phyloP scores from a whole-genome alignment of 1,140 invertebrate genomes.

The Dendroctonus ponderosae region DNA sequence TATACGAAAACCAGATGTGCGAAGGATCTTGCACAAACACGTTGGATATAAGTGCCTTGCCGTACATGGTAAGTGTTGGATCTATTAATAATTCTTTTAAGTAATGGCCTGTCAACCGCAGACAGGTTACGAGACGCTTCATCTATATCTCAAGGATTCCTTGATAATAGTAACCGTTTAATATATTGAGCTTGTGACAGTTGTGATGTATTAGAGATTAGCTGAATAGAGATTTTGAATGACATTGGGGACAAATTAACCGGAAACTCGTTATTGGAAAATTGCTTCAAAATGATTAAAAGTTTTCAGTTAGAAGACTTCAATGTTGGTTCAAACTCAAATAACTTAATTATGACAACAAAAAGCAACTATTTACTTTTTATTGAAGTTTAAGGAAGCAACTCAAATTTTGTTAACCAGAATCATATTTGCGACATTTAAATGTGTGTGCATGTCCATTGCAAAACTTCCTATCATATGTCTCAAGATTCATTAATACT shows the following conservation, averaged over 20 bases:
- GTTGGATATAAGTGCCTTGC: conserved; percentile 82
- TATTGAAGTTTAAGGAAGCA: no score
- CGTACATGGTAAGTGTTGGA: conserved; percentile 73
- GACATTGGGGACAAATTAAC: conserved; percentile 1
- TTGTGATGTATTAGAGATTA: conserved; percentile 22
- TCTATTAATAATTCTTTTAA: conserved; percentile 1
- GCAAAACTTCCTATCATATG: no score
- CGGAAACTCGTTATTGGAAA: neutral
- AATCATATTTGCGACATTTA: no score
- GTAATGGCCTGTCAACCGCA: conserved; percentile 15
- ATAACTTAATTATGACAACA: no score
- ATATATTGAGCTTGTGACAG: conserved; percentile 14
- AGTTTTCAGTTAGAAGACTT: no score
- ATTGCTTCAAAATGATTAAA: no score
- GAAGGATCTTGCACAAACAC: conserved; percentile 94
- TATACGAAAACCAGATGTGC: conserved; percentile 93
- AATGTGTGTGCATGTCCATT: no score
- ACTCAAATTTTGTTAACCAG: no score
- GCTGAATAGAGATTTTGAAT: conserved; percentile 1
- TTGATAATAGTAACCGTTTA: conserved; percentile 6
- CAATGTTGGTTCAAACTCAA: no score
- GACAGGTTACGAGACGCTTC: conserved; percentile 12
- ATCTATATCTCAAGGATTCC: conserved; percentile 4
- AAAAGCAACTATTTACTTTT: no score
- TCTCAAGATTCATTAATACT: no score